A percentile compares a stretch with the other conserved stretches of the same genome.
phyloP scores from a whole-genome alignment of 2,888 invertebrate species.

The Ephialtes manifestator region DNA sequence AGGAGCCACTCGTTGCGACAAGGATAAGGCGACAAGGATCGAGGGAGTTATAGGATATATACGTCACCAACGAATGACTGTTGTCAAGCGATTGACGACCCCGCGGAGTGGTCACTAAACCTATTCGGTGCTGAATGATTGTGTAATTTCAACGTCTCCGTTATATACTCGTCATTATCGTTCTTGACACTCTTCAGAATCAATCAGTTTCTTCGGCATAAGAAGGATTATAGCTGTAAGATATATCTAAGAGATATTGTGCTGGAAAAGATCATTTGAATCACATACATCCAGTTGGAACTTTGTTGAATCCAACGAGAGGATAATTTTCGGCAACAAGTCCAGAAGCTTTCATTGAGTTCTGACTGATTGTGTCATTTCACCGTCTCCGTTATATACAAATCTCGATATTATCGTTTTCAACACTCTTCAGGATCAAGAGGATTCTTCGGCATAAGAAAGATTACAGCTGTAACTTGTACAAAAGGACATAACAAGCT shows the following conservation, averaged over 20 bases:
- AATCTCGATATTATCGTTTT: background rate
- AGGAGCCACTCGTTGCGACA: constrained; percentile 14
- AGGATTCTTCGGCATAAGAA: background rate
- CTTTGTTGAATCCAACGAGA: too few relatives aligned
- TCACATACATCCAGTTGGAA: too few relatives aligned
- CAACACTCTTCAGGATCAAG: background rate
- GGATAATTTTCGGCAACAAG: too few relatives aligned
- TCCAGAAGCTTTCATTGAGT: too few relatives aligned
- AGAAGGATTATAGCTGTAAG: background rate
- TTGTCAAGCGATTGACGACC: constrained; percentile 21
- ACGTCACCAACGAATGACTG: constrained; percentile 25
- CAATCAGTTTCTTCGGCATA: background rate
- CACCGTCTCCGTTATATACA: background rate
- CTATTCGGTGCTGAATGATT: constrained; percentile 24
- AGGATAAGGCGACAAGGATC: background rate
- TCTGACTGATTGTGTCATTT: background rate
- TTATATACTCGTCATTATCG: constrained; percentile 3
- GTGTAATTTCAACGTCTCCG: background rate
- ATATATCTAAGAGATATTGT: too few relatives aligned
- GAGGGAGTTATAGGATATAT: constrained; percentile 7
- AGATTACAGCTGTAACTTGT: background rate
- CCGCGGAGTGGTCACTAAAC: constrained; percentile 21
- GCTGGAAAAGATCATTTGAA: too few relatives aligned
- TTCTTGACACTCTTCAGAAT: background rate
- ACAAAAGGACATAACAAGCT: too few relatives aligned